A percentile compares a stretch with the other conserved stretches of the same genome.
phyloP scores from a whole-genome alignment of 1,140 invertebrate genomes.

The Calliopsis andreniformis region DNA sequence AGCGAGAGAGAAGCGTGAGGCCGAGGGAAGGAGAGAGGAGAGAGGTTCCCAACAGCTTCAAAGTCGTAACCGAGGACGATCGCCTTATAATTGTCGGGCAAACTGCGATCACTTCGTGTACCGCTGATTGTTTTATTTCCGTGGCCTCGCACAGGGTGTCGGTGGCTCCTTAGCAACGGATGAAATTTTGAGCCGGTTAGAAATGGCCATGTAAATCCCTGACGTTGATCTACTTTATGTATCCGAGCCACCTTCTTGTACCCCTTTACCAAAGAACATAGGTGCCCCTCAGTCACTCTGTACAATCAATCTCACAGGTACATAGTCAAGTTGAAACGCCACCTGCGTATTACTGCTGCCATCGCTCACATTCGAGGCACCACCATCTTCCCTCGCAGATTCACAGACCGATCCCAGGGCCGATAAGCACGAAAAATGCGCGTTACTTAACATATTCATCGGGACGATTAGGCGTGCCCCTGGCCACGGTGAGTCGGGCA shows the following conservation, averaged over 20 bases:
- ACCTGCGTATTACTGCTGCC: too few relatives aligned
- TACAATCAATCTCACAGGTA: too few relatives aligned
- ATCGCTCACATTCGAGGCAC: not conserved
- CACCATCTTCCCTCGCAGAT: not conserved
- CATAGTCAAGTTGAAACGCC: too few relatives aligned
- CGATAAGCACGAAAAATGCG: slow-evolving; percentile 19
- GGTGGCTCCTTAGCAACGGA: too few relatives aligned
- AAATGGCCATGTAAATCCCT: too few relatives aligned
- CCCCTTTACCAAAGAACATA: too few relatives aligned
- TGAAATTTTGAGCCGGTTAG: too few relatives aligned
- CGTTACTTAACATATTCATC: not conserved
- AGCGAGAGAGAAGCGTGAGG: not conserved
- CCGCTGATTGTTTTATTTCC: slow-evolving; percentile 24
- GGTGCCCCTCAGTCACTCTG: too few relatives aligned
- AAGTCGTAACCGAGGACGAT: slow-evolving; percentile 38
- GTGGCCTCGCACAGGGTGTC: too few relatives aligned
- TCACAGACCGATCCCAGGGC: not conserved
- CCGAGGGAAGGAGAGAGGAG: not conserved
- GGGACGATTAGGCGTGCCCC: slow-evolving; percentile 1
- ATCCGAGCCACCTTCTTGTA: too few relatives aligned
- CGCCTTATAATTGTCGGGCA: slow-evolving; percentile 43
- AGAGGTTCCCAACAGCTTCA: slow-evolving; percentile 16
- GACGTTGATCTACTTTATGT: too few relatives aligned
- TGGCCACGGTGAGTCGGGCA: not conserved
- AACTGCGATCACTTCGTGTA: slow-evolving; percentile 26